Evolutionary conservation across 2,113 vertebrate genomes (phyloP), one percentile per base, ranked within the genome.

Genomic region (Haplochromis burtoni): DNA sequence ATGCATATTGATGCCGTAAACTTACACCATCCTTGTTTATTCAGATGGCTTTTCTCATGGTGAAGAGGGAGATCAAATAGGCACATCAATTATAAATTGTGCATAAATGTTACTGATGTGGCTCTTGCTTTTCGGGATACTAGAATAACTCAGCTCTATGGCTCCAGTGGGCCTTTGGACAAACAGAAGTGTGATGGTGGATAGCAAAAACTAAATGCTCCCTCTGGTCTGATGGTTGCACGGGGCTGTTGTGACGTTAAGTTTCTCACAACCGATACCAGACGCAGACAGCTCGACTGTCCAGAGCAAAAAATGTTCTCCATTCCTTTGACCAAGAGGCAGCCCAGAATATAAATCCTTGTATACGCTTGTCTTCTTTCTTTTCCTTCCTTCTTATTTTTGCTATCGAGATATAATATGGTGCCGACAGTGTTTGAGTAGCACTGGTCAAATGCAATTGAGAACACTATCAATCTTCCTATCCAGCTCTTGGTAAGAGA

Each of bases 21-120:
- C 89, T 89, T 89, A 93, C 93, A 93, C 92, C 88, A 45, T 71
- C 87, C 90, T 35, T 96, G 95, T 96, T 97, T 96, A 92, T 94
- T 95, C 96, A 97, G 96, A 95, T 97, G 96, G 94, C 94, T 96
- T 95, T 92, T 89, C 93, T 95, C 84, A 81, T 13, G 88, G 89
- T 68, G 81, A 87, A 80, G 91, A 87, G 91, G 31, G 92, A 95
- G 94, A 96, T 95, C 95, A 95, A 95, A 96, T 93, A 92, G 93
- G 85, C 93, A 93, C 94, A 94, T 96, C 94, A 88, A 87, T 95
- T 91, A 87, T 94, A 93, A 95, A 96, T 94, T 86, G 93, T 92
- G 91, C 95, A 90, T 96, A 93, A 94, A 96, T 71, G 93, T 96
- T 95, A 96, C 94, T 93, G 92, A 96, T 96, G 96, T 95, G 88